phyloP scores from a whole-genome alignment of 2,113 vertebrate species.

The Lates calcarifer region DNA sequence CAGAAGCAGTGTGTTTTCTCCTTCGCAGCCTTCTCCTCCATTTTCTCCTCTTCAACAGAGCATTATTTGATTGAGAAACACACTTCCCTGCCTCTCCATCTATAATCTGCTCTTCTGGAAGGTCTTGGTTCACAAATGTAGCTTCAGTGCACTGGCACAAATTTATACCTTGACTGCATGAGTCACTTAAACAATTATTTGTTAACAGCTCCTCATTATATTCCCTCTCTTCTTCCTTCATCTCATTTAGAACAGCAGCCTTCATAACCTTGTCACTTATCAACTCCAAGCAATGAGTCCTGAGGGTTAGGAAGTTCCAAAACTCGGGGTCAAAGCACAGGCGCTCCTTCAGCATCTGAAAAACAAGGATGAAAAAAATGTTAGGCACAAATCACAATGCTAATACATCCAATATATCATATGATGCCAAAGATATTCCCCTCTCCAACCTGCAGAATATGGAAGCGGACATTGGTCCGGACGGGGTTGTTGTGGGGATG shows the following conservation, averaged over 20 bases:
- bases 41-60: conserved; percentile 54
- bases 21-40: conserved; percentile 49
- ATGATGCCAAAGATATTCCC: not conserved
- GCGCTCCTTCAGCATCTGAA: conserved; percentile 93
- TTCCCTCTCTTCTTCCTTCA: conserved; percentile 80
- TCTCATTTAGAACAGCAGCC: conserved; percentile 85
- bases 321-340: conserved; percentile 98
- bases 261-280: conserved; percentile 89
- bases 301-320: conserved; percentile 96
- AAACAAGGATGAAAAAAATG: conserved; percentile 2
- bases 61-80: conserved; percentile 14
- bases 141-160: conserved; percentile 51
- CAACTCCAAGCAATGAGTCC: conserved; percentile 91
- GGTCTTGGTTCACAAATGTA: conserved; percentile 26
- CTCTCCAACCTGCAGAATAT: conserved; percentile 86
- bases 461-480: conserved; percentile 93
- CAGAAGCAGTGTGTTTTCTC: conserved; percentile 38
- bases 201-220: conserved; percentile 72
- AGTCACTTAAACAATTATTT: conserved; percentile 49
- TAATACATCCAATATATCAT: not conserved
- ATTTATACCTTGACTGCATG: conserved; percentile 10
- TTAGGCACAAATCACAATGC: not conserved
- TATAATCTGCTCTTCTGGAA: not conserved
- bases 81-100: not conserved
- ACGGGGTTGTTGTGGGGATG: conserved; percentile 90